phyloP scores from a whole-genome alignment of 1,140 invertebrate genomes.

The Cryptotermes secundus region DNA sequence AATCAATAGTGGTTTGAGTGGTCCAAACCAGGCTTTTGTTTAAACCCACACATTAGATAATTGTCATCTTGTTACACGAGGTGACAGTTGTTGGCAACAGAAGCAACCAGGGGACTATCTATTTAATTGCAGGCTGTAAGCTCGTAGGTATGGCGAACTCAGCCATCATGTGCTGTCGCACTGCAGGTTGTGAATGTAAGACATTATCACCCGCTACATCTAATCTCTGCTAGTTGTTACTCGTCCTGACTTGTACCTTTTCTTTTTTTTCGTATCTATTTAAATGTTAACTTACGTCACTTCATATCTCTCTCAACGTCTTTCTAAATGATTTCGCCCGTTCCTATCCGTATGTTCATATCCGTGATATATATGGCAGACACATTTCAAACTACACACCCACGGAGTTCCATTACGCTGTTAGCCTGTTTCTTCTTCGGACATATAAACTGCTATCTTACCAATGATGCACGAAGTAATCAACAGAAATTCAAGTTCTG shows the following conservation, averaged over 20 bases:
- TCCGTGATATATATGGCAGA: not conserved
- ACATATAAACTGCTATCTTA: not conserved
- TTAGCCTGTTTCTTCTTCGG: not conserved
- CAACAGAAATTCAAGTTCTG: too few relatives aligned
- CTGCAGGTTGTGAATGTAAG: not conserved
- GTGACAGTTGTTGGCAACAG: not conserved
- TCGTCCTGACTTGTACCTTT: not conserved
- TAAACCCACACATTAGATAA: not conserved
- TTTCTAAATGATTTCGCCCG: not conserved
- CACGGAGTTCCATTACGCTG: not conserved
- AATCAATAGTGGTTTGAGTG: not conserved
- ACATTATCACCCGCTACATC: not conserved
- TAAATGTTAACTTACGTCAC: constrained; percentile 9
- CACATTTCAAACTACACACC: not conserved
- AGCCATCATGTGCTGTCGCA: not conserved
- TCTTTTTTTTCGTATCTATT: not conserved
- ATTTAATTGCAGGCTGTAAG: not conserved
- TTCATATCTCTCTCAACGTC: not conserved
- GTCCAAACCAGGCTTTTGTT: not conserved
- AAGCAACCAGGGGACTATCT: not conserved
- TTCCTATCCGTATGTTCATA: not conserved
- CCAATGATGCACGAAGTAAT: too few relatives aligned
- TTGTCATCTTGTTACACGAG: not conserved
- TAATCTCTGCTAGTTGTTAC: not conserved
- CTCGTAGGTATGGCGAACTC: too few relatives aligned